Evolutionary conservation across 1,140 invertebrate genomes (phyloP).

Genomic region (Habropoda laboriosa): DNA sequence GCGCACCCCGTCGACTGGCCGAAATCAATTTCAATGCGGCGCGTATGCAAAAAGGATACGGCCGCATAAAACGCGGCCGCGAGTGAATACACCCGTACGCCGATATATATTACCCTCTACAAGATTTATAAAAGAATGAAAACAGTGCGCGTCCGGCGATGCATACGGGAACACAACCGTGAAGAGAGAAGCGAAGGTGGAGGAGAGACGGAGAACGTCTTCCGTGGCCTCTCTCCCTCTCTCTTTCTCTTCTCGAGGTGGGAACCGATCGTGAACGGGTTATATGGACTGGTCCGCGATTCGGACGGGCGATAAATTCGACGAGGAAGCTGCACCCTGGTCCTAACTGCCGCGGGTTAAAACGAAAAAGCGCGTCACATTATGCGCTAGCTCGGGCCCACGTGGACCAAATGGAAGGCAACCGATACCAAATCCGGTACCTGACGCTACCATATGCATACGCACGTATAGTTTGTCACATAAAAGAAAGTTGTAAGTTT

Average conservation of each 20-base stretch:
- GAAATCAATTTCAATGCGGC: slow-evolving; percentile 61
- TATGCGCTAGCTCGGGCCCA: slow-evolving; percentile 31
- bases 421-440: slow-evolving; percentile 18
- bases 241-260: slow-evolving; percentile 29
- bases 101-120: slow-evolving; percentile 53
- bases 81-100: slow-evolving; percentile 38
- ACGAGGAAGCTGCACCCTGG: slow-evolving; percentile 21
- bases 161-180: too few relatives aligned
- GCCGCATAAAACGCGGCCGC: slow-evolving; percentile 44
- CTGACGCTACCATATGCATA: too few relatives aligned
- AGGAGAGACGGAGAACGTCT: background rate
- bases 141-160: slow-evolving; percentile 29
- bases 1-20: slow-evolving; percentile 12
- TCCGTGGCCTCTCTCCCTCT: background rate
- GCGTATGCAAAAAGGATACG: slow-evolving; percentile 45
- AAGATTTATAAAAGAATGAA: slow-evolving; percentile 67
- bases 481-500: too few relatives aligned
- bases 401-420: background rate
- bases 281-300: slow-evolving; percentile 59
- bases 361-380: slow-evolving; percentile 53
- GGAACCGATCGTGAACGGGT: slow-evolving; percentile 58
- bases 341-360: slow-evolving; percentile 41
- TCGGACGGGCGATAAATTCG: slow-evolving; percentile 63
- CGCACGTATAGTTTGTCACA: too few relatives aligned
- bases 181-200: too few relatives aligned